A percentile compares a stretch with the other conserved stretches of the same genome.
Evolutionary conservation across 2,113 vertebrate species (phyloP).

Genomic region (Rhadina sibilatrix): DNA sequence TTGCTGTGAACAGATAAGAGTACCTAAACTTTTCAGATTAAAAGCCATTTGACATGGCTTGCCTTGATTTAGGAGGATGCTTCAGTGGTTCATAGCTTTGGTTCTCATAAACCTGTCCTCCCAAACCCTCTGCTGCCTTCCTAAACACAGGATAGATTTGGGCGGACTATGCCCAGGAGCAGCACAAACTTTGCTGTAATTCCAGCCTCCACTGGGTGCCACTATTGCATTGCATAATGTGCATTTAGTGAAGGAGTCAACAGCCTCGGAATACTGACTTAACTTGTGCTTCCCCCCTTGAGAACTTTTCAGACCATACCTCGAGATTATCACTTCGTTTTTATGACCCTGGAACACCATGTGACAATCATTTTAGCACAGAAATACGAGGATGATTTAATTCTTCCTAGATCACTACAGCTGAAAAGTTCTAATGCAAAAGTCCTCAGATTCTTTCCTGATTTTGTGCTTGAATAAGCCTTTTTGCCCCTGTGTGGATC

Average conservation of each 20-base stretch:
- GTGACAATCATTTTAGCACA: not conserved
- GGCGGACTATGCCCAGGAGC: not conserved
- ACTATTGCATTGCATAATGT: constrained; percentile 43
- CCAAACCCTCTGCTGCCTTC: not conserved
- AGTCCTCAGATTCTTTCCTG: not conserved
- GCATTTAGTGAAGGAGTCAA: fast-evolving
- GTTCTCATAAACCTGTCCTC: not conserved
- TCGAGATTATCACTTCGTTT: not conserved
- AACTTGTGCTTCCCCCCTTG: not conserved
- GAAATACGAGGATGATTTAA: not conserved
- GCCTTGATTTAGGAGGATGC: not conserved
- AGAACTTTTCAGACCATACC: not conserved
- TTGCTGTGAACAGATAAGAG: not conserved
- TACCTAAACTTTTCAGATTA: not conserved
- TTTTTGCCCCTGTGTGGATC: not conserved
- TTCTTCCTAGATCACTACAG: not conserved
- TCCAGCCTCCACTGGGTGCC: constrained; percentile 64
- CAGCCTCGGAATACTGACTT: not conserved
- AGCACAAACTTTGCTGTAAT: not conserved
- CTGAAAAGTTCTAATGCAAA: not conserved
- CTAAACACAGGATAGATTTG: not conserved
- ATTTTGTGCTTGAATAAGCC: not conserved
- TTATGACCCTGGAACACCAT: not conserved
- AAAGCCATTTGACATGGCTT: not conserved
- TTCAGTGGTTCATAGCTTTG: not conserved